Percentiles rank a stretch among this genome's conserved stretches.
phyloP scores from a whole-genome alignment of 53 echinoderm and acorn worm species.

The Patiria pectinifera region DNA sequence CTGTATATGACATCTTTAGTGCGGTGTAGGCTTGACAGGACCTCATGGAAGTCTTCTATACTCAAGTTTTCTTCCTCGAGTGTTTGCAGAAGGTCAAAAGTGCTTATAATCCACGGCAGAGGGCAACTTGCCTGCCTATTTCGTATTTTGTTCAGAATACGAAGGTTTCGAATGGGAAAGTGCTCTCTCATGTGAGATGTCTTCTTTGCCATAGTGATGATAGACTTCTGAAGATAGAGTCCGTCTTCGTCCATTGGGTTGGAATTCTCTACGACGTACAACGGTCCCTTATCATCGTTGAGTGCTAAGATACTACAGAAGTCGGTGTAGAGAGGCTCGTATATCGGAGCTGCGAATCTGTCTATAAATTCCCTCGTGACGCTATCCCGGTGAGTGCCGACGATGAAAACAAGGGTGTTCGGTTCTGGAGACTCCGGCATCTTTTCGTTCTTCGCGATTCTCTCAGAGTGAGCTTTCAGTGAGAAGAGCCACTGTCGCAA shows the following conservation, averaged over 20 bases:
- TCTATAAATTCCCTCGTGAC: neutral
- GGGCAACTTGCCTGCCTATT: neutral
- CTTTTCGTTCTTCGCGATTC: neutral
- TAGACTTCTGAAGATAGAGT: neutral
- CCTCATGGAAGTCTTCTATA: neutral
- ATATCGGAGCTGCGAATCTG: neutral
- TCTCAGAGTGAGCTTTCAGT: neutral
- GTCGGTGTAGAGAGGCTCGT: slow-evolving; percentile 19
- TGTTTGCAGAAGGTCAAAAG: neutral
- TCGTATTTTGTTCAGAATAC: slow-evolving; percentile 1
- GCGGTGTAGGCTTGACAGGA: slow-evolving; percentile 15
- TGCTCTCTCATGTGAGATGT: neutral
- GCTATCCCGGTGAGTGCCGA: slow-evolving; percentile 45
- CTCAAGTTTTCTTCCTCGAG: neutral
- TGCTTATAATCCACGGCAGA: slow-evolving; percentile 21
- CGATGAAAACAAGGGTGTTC: slow-evolving; percentile 14
- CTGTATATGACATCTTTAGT: slow-evolving; percentile 53
- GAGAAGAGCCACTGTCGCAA: slow-evolving; percentile 50
- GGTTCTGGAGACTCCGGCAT: neutral
- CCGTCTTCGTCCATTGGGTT: slow-evolving; percentile 20
- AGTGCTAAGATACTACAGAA: slow-evolving; percentile 48
- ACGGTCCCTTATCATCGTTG: slow-evolving; percentile 9
- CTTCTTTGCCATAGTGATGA: slow-evolving; percentile 7
- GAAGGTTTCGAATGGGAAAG: slow-evolving; percentile 36
- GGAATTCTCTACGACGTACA: slow-evolving; percentile 55